These are phyloP conservation scores for Polymixis flavicincta DNA, from an alignment of 2,888 invertebrate species.

Conservation along the genomic window DNA sequence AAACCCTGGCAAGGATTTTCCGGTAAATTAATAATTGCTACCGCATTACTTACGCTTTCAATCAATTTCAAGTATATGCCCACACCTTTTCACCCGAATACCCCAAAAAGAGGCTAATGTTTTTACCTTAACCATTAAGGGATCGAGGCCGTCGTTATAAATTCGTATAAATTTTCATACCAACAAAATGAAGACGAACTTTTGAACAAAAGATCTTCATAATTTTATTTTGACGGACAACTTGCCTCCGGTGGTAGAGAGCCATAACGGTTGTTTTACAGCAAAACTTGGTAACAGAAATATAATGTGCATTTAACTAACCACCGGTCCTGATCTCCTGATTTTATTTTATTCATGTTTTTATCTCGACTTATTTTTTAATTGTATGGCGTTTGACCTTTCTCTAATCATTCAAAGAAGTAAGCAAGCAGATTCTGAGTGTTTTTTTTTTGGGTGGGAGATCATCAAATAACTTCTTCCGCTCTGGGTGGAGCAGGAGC, in stretches of 20 bases:
- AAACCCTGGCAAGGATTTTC: conserved; percentile 29
- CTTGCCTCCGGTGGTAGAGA: conserved; percentile 6
- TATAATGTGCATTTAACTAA: conserved; percentile 27
- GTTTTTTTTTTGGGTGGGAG: too few species aligned
- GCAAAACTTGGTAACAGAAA: conserved; percentile 23
- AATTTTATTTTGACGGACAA: conserved; percentile 44
- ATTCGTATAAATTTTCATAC: conserved; percentile 27
- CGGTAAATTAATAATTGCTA: conserved; percentile 22
- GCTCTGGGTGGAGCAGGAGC: too few species aligned
- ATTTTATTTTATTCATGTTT: conserved; percentile 8
- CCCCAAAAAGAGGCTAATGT: conserved; percentile 26
- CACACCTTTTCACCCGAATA: conserved; percentile 22
- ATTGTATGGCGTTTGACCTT: not conserved
- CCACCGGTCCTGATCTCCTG: not conserved
- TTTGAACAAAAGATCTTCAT: conserved; percentile 24
- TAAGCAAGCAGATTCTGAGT: too few species aligned
- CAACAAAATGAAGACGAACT: conserved; percentile 1
- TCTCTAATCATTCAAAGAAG: not conserved
- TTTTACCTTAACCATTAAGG: conserved; percentile 33
- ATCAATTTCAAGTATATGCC: conserved; percentile 25
- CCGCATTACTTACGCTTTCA: conserved; percentile 45
- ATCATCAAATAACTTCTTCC: too few species aligned
- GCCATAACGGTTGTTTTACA: conserved; percentile 38
- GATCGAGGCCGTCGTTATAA: conserved; percentile 11
- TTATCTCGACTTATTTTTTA: not conserved